Base-by-base conservation (phyloP, 2,888 invertebrate genomes). In the Chymomyza caudatula region DNA sequence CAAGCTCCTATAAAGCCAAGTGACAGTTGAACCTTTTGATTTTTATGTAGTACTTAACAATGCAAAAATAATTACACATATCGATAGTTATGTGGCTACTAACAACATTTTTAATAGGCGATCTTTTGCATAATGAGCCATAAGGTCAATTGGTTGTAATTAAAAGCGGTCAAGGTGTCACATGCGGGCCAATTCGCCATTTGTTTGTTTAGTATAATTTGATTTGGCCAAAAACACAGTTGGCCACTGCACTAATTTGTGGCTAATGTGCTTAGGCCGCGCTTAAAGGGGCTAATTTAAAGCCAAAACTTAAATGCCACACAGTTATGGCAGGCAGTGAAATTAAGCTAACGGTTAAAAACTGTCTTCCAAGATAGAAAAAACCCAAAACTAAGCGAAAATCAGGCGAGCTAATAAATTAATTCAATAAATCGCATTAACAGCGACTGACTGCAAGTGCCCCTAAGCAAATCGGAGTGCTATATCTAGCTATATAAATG, bases 371-470 rank as follows among this genome's bases (percentile, higher is more conserved):
- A 37, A 11, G 11, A 29, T 11, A 4, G 1, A 25, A 25, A 25
- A 25, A 25, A 25, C 25, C 25, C 5, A 25, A 25, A 25, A 2
- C 11, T 37, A 8, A 11, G 29, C 2, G 29, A 37, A 37, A 37
- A 37, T 37, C 0, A 76, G 54, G 43, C 64, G 67, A 69, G 77
- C 68, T 68, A 68, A 85, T 80, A 83, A 83, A 77, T 80, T 83
- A 80, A 85, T 83, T 85, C 77, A 80, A 47, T 47, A 47, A 47
- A 78, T 71, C 76, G 76, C 57, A 73, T 44, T 54, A 61, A 23
- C 58, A 22, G 52, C 23, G 63, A 62, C 78, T 81, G 82, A 62
- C 78, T 81, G 82, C 82, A 85, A 80, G 77, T 80, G 81, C 68
- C 80, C 78, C 58, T 23, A 25, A 65, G 80, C 67, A 44, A 71